Percentiles rank a stretch among this genome's conserved stretches.
phyloP scores from a whole-genome alignment of 2,113 vertebrate genomes.

The Alaudala cheleensis region DNA sequence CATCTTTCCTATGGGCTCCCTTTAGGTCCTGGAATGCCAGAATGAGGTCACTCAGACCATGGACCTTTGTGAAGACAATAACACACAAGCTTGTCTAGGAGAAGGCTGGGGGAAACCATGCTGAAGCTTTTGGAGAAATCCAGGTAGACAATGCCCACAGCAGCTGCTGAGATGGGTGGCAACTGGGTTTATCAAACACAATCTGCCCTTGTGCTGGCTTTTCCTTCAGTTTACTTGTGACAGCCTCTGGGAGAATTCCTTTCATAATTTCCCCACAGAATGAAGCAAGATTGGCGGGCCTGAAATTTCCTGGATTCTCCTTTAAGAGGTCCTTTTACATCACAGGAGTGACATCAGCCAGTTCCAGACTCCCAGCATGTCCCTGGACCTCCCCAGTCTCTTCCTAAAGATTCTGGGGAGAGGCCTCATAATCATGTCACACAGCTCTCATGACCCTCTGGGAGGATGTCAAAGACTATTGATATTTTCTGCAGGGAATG shows the following conservation, averaged over 20 bases:
- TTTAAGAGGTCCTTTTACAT: not conserved
- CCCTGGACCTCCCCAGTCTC: not conserved
- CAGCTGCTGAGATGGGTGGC: not conserved
- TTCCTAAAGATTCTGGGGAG: not conserved
- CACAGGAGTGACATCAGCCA: accelerated
- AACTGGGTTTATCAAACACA: accelerated
- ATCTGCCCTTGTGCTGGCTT: not conserved
- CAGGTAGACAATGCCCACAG: not conserved
- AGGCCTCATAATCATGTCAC: not conserved
- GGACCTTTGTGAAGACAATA: too few relatives aligned
- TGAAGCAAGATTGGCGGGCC: too few relatives aligned
- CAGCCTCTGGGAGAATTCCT: not conserved
- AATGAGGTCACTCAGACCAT: not conserved
- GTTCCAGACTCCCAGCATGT: not conserved
- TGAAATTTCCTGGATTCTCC: not conserved
- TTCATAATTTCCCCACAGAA: not conserved
- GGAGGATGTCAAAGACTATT: not conserved
- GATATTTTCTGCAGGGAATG: not conserved
- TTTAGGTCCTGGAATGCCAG: not conserved
- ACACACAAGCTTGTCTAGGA: not conserved
- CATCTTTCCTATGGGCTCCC: not conserved
- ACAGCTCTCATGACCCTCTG: not conserved
- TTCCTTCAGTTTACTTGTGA: not conserved
- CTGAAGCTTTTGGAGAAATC: not conserved
- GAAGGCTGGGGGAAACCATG: not conserved